Conservation (phyloP, 2,113 vertebrate species). For the Tragulus kanchil region DNA sequence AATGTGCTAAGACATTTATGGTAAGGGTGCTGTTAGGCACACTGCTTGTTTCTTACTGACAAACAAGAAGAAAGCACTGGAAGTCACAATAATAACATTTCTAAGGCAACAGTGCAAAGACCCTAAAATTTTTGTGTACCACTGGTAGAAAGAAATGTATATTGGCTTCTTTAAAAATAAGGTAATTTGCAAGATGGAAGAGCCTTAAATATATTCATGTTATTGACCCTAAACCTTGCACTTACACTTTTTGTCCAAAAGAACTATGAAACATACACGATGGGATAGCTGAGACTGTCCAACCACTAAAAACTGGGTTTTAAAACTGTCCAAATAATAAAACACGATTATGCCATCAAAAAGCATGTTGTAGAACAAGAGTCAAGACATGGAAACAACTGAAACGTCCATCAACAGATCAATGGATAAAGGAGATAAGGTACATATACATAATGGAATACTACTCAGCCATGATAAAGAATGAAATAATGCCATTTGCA, state of each 20-base stretch:
- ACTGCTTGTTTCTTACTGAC: neutral
- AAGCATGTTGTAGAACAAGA: neutral
- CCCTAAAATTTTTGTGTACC: neutral
- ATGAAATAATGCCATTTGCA: neutral
- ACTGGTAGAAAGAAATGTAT: neutral
- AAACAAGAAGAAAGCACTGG: neutral
- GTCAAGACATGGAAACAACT: neutral
- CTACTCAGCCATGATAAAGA: neutral
- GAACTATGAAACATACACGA: neutral
- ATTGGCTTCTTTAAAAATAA: neutral
- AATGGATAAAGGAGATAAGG: neutral
- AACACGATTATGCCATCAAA: neutral
- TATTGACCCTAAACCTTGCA: neutral
- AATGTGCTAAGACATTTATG: slow-evolving; percentile 18
- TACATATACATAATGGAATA: neutral
- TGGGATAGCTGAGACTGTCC: neutral
- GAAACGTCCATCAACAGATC: neutral
- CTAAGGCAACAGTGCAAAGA: neutral
- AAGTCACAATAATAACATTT: slow-evolving; percentile 13
- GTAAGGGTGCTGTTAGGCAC: slow-evolving; percentile 26
- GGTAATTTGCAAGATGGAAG: neutral
- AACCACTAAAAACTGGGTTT: neutral
- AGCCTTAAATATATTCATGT: neutral
- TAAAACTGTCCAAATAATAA: neutral
- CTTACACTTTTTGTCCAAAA: neutral